Conservation (phyloP, 2,113 vertebrate species). For the Anarhynchus alexandrinus region DNA sequence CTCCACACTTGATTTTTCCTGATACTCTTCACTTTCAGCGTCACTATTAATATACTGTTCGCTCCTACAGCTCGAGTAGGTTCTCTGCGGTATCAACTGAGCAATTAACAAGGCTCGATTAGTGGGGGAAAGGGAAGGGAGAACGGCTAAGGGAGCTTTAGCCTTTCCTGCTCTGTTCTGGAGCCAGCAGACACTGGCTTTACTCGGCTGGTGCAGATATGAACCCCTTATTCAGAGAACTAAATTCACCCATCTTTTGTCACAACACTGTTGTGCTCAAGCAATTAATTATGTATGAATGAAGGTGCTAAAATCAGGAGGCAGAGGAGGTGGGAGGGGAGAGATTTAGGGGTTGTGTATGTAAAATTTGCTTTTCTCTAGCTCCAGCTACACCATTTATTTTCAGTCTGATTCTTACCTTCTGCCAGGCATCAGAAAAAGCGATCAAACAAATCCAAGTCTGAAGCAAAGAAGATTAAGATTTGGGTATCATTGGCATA, state of each 20-base stretch:
- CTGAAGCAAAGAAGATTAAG: not conserved
- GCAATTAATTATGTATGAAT: not conserved
- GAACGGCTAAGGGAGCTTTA: accelerated
- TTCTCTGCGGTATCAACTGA: not conserved
- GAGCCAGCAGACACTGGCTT: not conserved
- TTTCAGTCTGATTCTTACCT: not conserved
- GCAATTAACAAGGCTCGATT: accelerated
- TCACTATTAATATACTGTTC: not conserved
- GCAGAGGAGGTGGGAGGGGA: not conserved
- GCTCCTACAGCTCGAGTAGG: not conserved
- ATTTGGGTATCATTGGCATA: not conserved
- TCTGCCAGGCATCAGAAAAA: not conserved
- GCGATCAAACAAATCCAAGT: not conserved
- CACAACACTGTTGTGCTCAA: not conserved
- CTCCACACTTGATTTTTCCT: accelerated
- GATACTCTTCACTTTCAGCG: not conserved
- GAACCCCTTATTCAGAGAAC: not conserved
- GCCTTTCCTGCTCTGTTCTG: not conserved
- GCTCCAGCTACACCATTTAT: not conserved
- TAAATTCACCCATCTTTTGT: not conserved
- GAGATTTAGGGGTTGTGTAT: not conserved
- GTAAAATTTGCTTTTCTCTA: not conserved
- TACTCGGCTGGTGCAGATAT: not conserved
- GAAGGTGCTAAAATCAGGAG: not conserved
- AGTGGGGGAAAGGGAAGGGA: not conserved